These are phyloP conservation scores for Psilopsiagon aymara DNA, from an alignment of 2,113 vertebrate genomes.

Conservation along the genomic window DNA sequence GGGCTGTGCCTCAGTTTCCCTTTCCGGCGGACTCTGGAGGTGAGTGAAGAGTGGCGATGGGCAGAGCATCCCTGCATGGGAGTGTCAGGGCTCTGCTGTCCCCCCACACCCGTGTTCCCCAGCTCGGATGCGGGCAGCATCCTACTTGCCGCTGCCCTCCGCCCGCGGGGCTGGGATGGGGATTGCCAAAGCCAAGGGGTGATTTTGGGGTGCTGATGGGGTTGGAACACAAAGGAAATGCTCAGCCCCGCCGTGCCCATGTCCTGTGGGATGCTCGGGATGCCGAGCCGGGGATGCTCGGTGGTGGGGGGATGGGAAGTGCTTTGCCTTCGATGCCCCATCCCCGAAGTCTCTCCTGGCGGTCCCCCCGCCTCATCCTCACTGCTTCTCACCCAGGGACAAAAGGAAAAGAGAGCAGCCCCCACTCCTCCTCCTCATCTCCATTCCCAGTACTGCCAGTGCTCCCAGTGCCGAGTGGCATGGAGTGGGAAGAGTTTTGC, in stretches of 20 bases:
- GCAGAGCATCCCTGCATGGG: neutral
- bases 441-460: neutral
- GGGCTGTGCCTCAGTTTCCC: constrained; percentile 39
- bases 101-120: neutral
- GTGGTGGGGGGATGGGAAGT: fast-evolving
- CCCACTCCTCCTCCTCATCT: neutral
- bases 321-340: neutral
- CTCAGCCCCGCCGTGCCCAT: neutral
- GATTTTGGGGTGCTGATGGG: neutral
- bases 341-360: neutral
- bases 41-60: neutral
- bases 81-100: neutral
- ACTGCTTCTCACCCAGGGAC: neutral
- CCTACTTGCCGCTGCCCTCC: neutral
- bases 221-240: neutral
- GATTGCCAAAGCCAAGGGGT: neutral
- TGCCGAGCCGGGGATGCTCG: neutral
- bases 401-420: neutral
- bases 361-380: neutral
- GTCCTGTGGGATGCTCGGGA: neutral
- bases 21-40: neutral
- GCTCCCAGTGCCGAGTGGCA: neutral
- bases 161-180: neutral
- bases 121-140: neutral
- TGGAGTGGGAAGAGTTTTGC: neutral